A percentile compares a stretch with the other conserved stretches of the same genome.
These are phyloP conservation scores for Lontra canadensis DNA, from an alignment of 2,113 vertebrate genomes.

Conservation along the genomic window DNA sequence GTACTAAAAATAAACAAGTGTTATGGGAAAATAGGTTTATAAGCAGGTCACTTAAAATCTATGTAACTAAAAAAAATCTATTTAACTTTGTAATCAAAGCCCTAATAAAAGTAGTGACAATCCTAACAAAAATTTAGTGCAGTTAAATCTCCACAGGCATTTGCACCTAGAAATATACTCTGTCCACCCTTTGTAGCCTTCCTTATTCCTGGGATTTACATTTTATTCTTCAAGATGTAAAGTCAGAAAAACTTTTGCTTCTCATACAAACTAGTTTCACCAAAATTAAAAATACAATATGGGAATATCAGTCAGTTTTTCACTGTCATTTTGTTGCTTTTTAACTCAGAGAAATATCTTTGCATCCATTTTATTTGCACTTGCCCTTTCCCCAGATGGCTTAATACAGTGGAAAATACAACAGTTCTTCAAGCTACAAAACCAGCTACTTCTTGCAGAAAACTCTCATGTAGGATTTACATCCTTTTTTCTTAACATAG, in stretches of 20 bases:
- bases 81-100: neutral
- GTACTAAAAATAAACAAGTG: conserved; percentile 7
- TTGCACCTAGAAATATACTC: neutral
- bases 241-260: neutral
- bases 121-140: neutral
- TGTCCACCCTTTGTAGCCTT: neutral
- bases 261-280: conserved; percentile 6
- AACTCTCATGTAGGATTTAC: neutral
- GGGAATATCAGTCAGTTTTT: neutral
- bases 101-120: conserved; percentile 30
- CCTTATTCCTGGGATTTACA: neutral
- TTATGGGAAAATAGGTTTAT: conserved; percentile 5
- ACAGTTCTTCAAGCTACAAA: neutral
- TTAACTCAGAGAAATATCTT: neutral
- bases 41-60: conserved; percentile 40
- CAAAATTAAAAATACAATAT: neutral
- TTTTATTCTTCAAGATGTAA: conserved; percentile 18
- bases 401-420: neutral
- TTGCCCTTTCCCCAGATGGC: neutral
- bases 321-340: conserved; percentile 1
- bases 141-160: neutral
- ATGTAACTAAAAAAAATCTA: neutral
- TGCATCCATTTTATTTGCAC: neutral
- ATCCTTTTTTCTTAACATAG: neutral
- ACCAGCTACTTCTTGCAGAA: neutral